Conservation (phyloP, 2,797 vertebrate genomes). For the Poecile montanus region DNA sequence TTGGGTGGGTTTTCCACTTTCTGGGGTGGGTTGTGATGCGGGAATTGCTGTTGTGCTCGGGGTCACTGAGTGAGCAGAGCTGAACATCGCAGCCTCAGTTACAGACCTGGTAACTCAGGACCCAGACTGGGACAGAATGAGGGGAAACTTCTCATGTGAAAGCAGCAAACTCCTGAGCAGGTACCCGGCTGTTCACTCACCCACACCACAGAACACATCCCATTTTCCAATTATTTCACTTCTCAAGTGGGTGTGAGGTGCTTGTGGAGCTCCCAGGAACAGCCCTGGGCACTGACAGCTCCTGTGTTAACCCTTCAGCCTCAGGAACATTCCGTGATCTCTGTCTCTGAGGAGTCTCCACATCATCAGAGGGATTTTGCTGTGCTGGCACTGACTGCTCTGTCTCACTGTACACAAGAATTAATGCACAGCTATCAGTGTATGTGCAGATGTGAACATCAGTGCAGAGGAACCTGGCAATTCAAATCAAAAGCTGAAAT, state of each 20-base stretch:
- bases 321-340: not conserved
- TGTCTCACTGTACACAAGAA: not conserved
- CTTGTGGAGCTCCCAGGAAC: not conserved
- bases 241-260: not conserved
- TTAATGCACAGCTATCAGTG: fast-evolving
- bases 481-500: not conserved
- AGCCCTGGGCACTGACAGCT: not conserved
- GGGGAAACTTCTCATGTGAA: not conserved
- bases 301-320: not conserved
- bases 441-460: fast-evolving
- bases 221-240: not conserved
- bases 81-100: not conserved
- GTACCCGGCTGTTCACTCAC: not conserved
- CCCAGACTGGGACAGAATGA: not conserved
- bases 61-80: not conserved
- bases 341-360: not conserved
- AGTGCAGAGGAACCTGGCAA: not conserved
- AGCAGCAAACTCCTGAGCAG: not conserved
- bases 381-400: not conserved
- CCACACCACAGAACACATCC: not conserved
- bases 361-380: not conserved
- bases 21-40: constrained; percentile 72
- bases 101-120: too few relatives aligned
- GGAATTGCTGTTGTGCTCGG: not conserved
- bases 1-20: constrained; percentile 55